A percentile compares a stretch with the other conserved stretches of the same genome.
Evolutionary conservation across 2,888 invertebrate species (phyloP).

Genomic region (Hemicrepidius hirtus): DNA sequence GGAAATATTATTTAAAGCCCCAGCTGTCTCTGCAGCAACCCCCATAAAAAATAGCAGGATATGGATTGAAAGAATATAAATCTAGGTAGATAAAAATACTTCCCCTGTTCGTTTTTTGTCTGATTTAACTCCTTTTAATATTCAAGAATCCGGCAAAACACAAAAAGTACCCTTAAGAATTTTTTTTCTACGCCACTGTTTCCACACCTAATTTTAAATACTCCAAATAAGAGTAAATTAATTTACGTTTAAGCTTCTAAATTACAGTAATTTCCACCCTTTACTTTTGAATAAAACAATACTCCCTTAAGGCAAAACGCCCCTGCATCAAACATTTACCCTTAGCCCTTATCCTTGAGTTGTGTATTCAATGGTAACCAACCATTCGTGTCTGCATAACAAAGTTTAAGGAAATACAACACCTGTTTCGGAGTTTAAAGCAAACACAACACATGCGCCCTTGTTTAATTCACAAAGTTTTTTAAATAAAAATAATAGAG

Average conservation of each 20-base stretch:
- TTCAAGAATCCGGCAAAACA: no score
- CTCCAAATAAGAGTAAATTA: no score
- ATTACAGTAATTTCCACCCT: no score
- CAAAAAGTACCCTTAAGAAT: not conserved
- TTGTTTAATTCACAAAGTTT: conserved; percentile 31
- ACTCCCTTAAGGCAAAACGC: no score
- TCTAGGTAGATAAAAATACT: no score
- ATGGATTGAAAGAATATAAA: not conserved
- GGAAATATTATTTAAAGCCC: not conserved
- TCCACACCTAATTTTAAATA: no score
- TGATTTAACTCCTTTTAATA: no score
- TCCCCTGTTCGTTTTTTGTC: no score
- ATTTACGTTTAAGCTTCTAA: no score
- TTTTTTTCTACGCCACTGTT: no score
- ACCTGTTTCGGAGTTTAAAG: conserved; percentile 37
- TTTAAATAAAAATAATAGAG: conserved; percentile 48
- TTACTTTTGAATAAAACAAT: not conserved
- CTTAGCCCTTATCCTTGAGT: no score
- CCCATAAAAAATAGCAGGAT: conserved; percentile 3
- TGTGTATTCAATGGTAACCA: not conserved
- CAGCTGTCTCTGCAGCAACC: not conserved
- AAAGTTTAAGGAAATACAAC: conserved; percentile 30
- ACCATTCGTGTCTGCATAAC: not conserved
- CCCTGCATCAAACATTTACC: no score
- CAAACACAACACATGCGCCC: conserved; percentile 25